Evolutionary conservation across 2,888 invertebrate genomes (phyloP), one percentile per base, ranked within the genome.

Genomic region (Norana najaformis): DNA sequence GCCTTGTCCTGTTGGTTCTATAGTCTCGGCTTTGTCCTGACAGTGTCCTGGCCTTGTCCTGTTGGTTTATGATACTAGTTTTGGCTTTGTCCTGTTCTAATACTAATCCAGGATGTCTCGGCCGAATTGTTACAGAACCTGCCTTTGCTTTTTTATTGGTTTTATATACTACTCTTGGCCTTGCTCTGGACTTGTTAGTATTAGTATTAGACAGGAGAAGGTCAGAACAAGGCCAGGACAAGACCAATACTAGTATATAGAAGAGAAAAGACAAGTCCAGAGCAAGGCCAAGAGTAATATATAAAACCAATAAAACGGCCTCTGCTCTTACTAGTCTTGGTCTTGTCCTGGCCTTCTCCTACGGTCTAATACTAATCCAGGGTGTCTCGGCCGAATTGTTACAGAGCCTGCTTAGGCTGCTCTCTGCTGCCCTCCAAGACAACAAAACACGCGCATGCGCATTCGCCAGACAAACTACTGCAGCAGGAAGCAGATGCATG

Each of bases 401-500:
- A 30, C 53, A n/a, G 69, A 30, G 30, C 30, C 30, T n/a, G n/a
- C 8, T 8, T n/a, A n/a, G n/a, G 69, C 0, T 69, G 69, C 8
- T n/a, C 0, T 69, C 69, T n/a, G 69, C 30, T 69, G 69, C n/a
- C 13, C 11, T n/a, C 0, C 3, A 30, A 8, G 69, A 69, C 13
- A n/a, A 69, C 30, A 69, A 69, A 30, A 5, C 69, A 5, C 69
- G 69, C 30, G 6, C 69, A 69, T 69, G 69, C 0, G 6, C 30
- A 13, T 11, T 69, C 69, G 69, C 69, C 0, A 69, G 69, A 8
- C 69, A 69, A 69, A 69, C 69, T 69, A n/a, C 69, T n/a, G n/a
- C 69, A n/a, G 30, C 69, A 69, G 69, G 69, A n/a, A 69, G n/a
- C 69, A 69, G 69, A 69, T n/a, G 69, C 69, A n/a, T 69, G 69